A percentile compares a stretch with the other conserved stretches of the same genome.
phyloP scores from a whole-genome alignment of 2,113 vertebrate genomes.

The Python bivittatus region DNA sequence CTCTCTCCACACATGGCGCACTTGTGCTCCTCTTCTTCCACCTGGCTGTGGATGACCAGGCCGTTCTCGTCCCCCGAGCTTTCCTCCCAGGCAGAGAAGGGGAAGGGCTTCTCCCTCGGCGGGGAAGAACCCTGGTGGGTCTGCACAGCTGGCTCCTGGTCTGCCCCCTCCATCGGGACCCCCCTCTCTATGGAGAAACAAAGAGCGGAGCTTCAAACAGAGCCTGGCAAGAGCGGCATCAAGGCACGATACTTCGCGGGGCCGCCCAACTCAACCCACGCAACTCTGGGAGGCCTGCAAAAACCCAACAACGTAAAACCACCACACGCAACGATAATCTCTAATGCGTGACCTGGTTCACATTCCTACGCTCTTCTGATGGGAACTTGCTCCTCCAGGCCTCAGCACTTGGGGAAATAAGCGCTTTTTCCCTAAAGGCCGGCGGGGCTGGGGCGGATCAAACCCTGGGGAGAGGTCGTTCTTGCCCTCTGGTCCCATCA shows the following conservation, averaged over 20 bases:
- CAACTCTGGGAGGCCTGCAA: not conserved
- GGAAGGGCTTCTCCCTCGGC: not conserved
- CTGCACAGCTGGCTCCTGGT: not conserved
- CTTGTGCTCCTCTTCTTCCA: constrained; percentile 20
- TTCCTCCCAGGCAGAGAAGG: constrained; percentile 13
- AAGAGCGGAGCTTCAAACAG: not conserved
- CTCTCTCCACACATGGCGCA: constrained; percentile 1
- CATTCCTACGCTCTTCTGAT: no score
- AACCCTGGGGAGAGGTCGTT: no score
- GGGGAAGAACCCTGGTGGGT: not conserved
- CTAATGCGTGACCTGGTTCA: no score
- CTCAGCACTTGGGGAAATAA: no score
- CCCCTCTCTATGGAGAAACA: not conserved
- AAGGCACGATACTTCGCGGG: no score
- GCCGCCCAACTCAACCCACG: not conserved
- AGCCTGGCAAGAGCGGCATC: rapidly evolving
- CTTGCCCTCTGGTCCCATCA: no score
- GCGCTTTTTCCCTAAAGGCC: no score
- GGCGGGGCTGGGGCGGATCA: no score
- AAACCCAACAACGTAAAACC: not conserved
- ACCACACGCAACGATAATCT: not conserved
- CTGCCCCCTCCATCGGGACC: not conserved
- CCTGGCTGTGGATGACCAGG: constrained; percentile 33
- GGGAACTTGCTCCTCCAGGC: no score
- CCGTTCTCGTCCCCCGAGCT: constrained; percentile 15